Conservation (phyloP, 2,797 vertebrate species). For the Anabas testudineus region DNA sequence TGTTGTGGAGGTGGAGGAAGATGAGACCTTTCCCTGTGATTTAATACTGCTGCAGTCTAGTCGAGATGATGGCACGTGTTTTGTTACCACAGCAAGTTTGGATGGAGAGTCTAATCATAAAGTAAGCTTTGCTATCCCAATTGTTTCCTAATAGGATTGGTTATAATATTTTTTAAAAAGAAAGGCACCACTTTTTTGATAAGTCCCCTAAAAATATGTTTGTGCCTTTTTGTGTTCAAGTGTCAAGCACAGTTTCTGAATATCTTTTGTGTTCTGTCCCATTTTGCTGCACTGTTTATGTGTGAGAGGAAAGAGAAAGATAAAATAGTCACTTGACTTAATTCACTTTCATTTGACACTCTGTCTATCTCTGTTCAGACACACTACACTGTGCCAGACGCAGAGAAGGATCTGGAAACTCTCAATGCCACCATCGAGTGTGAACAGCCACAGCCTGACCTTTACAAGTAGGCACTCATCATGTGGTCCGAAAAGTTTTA, state of each 20-base stretch:
- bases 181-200: too few species aligned
- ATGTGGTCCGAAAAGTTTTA: conserved; percentile 57
- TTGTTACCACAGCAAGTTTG: conserved; percentile 96
- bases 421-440: conserved; percentile 95
- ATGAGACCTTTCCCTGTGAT: conserved; percentile 99
- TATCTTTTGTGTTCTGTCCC: conserved; percentile 3
- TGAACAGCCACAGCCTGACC: conserved; percentile 97
- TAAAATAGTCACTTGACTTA: conserved; percentile 37
- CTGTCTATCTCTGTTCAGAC: conserved; percentile 82
- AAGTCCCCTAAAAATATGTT: neutral
- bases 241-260: conserved; percentile 6
- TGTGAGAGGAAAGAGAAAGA: conserved; percentile 7
- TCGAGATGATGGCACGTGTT: conserved; percentile 90
- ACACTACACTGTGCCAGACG: conserved; percentile 93
- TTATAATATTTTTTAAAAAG: neutral
- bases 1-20: conserved; percentile 92
- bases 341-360: conserved; percentile 28
- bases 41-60: conserved; percentile 93
- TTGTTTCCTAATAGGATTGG: neutral
- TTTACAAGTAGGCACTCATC: conserved; percentile 93
- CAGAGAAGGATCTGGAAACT: conserved; percentile 86
- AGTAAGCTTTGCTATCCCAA: conserved; percentile 76
- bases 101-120: conserved; percentile 99
- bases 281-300: neutral
- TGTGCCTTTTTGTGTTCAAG: conserved; percentile 3